These are phyloP conservation scores for Melopsittacus undulatus DNA, from an alignment of 2,797 vertebrate genomes.

Conservation along the genomic window DNA sequence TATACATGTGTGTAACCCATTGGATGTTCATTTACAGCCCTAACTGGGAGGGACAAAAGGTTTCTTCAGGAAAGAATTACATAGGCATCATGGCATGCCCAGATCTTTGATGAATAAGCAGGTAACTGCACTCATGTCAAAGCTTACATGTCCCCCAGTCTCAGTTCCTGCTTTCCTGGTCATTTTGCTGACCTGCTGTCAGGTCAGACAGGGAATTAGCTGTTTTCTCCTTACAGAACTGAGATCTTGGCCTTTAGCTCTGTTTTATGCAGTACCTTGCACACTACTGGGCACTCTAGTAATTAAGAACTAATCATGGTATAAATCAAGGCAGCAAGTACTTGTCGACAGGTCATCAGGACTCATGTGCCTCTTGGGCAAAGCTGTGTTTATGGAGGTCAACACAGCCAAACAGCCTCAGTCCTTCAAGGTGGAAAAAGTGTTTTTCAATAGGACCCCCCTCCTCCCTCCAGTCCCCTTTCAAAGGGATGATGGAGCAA, in stretches of 20 bases:
- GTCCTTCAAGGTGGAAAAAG: background rate
- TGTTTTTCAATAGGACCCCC: rapidly evolving
- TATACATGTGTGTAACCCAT: rapidly evolving
- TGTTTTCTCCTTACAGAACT: background rate
- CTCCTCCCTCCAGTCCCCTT: background rate
- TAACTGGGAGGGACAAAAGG: background rate
- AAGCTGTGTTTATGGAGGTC: background rate
- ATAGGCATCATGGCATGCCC: background rate
- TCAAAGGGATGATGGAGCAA: background rate
- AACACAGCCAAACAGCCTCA: background rate
- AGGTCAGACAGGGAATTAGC: background rate
- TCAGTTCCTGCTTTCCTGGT: background rate
- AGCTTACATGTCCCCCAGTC: background rate
- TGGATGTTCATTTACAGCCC: background rate
- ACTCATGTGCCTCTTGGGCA: background rate
- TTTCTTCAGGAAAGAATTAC: background rate
- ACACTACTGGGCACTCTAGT: background rate
- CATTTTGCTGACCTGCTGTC: background rate
- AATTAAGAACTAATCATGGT: constrained; percentile 41
- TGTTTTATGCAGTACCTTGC: background rate
- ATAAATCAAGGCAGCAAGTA: constrained; percentile 43
- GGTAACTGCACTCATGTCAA: background rate
- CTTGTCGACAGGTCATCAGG: background rate
- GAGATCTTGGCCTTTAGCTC: background rate
- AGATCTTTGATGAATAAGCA: background rate